Evolutionary conservation across 2,888 invertebrate genomes (phyloP).

Genomic region (Troides helena): DNA sequence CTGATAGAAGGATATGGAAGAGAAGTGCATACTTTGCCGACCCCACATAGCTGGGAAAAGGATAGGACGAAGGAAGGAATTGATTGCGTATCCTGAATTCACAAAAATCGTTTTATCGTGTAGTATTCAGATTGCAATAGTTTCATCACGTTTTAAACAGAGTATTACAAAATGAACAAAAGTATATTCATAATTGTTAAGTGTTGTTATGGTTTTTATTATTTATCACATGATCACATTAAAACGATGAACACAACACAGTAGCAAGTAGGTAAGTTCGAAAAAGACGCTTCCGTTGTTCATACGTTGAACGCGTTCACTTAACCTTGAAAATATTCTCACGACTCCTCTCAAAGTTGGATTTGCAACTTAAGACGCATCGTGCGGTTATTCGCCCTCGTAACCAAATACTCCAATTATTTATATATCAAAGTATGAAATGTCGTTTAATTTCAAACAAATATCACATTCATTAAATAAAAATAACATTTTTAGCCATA

Average conservation of each 20-base stretch:
- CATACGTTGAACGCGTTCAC: conserved; percentile 18
- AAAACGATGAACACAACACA: not conserved
- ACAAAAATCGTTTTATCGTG: too few relatives aligned
- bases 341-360: conserved; percentile 4
- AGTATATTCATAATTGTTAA: not conserved
- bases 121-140: too few relatives aligned
- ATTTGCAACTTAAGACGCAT: not conserved
- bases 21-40: too few relatives aligned
- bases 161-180: not conserved
- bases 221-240: not conserved
- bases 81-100: too few relatives aligned
- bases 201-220: not conserved
- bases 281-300: conserved; percentile 11
- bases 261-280: not conserved
- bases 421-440: not conserved
- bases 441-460: too few relatives aligned
- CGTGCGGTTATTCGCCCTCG: not conserved
- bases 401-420: not conserved
- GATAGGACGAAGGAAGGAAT: too few relatives aligned
- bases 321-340: conserved; percentile 22
- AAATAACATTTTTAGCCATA: too few relatives aligned
- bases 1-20: too few relatives aligned
- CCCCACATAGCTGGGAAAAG: too few relatives aligned
- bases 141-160: not conserved
- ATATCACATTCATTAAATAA: too few relatives aligned